These are phyloP conservation scores for Calliphora vicina DNA, from an alignment of 1,140 invertebrate genomes.

Conservation along the genomic window DNA sequence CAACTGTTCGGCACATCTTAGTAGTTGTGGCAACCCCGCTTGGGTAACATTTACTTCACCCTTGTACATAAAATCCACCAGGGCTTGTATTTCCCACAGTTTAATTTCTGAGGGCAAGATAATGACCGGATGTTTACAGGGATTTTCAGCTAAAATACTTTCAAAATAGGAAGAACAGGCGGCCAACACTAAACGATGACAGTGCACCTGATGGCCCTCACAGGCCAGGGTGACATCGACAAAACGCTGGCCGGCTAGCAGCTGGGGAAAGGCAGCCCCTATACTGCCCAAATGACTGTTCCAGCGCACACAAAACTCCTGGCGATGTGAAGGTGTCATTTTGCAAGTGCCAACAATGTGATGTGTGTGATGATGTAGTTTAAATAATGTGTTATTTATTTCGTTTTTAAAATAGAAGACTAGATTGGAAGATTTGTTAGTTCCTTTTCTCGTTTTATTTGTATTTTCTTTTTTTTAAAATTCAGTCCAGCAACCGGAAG, in stretches of 20 bases:
- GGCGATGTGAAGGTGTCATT: slow-evolving; percentile 66
- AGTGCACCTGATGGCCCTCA: slow-evolving; percentile 85
- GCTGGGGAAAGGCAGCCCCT: slow-evolving; percentile 64
- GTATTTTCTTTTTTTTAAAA: background rate
- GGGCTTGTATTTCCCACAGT: slow-evolving; percentile 79
- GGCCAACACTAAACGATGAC: slow-evolving; percentile 85
- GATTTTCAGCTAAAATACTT: slow-evolving; percentile 80
- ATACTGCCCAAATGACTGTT: slow-evolving; percentile 68
- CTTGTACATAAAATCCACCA: slow-evolving; percentile 89
- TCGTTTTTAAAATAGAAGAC: background rate
- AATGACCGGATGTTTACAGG: slow-evolving; percentile 86
- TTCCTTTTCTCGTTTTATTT: background rate
- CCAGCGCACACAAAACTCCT: slow-evolving; percentile 87
- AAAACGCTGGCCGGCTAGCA: slow-evolving; percentile 84
- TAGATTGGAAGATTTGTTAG: slow-evolving; percentile 12
- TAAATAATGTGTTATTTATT: background rate
- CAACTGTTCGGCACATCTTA: slow-evolving; percentile 82
- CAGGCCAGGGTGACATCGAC: slow-evolving; percentile 90
- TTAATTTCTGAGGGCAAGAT: slow-evolving; percentile 75
- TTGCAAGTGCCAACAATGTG: slow-evolving; percentile 2
- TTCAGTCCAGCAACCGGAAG: background rate
- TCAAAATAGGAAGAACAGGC: slow-evolving; percentile 87
- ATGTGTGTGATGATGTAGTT: background rate
- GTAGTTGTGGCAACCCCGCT: slow-evolving; percentile 78
- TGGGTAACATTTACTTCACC: slow-evolving; percentile 87